Evolutionary conservation across 64 coral and sea anemone species (phyloP).

Genomic region (Acropora yongei): DNA sequence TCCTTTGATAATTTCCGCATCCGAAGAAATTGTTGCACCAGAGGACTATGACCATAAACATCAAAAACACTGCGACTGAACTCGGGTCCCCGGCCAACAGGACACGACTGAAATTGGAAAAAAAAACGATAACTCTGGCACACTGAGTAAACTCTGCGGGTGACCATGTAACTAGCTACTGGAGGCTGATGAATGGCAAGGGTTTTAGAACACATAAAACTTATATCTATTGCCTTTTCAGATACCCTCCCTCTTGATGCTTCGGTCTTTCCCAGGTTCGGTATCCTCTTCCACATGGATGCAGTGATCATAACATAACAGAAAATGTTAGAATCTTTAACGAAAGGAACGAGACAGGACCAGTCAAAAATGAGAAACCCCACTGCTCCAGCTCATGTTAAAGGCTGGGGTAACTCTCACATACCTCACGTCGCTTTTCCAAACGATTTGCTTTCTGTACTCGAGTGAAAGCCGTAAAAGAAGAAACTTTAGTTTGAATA

Average conservation of each 20-base stretch:
- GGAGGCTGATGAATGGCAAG: no score
- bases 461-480: neutral
- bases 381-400: neutral
- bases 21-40: conserved; percentile 95
- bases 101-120: conserved; percentile 79
- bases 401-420: neutral
- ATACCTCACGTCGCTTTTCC: conserved; percentile 38
- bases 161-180: no score
- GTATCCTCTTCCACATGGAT: neutral
- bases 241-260: no score
- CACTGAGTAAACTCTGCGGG: neutral
- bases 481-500: conserved; percentile 21
- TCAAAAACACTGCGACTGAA: conserved; percentile 91
- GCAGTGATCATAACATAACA: neutral
- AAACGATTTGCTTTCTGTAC: conserved; percentile 23
- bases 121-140: no score
- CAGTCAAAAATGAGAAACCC: no score
- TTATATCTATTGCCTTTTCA: no score
- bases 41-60: conserved; percentile 92
- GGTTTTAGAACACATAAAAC: no score
- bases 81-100: conserved; percentile 86
- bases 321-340: no score
- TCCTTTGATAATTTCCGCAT: conserved; percentile 89
- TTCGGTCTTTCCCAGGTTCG: neutral
- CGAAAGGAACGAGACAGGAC: no score